phyloP scores from a whole-genome alignment of 2,113 vertebrate species.

The Platysteira castanea region DNA sequence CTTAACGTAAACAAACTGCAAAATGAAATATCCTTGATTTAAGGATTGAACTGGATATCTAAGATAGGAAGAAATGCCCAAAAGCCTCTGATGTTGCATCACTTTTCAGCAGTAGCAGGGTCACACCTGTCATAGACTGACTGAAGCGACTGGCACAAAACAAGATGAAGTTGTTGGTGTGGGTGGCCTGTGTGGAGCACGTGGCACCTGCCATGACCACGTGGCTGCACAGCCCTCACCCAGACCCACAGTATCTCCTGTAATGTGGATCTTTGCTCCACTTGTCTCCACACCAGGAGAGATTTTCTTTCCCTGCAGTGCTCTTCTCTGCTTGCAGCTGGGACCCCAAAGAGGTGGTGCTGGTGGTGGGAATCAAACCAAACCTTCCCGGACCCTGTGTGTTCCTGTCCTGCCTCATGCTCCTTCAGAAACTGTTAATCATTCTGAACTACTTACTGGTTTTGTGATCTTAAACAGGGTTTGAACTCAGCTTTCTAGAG shows the following conservation, averaged over 20 bases:
- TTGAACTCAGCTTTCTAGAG: slow-evolving; percentile 56
- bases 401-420: neutral
- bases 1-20: neutral
- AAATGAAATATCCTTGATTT: neutral
- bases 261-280: neutral
- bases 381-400: fast-evolving
- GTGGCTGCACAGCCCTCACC: neutral
- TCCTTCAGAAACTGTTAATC: slow-evolving; percentile 33
- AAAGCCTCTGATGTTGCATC: neutral
- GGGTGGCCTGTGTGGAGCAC: neutral
- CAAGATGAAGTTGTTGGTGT: fast-evolving
- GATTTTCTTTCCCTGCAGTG: neutral
- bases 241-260: neutral
- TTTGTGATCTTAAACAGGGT: slow-evolving; percentile 50
- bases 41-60: neutral
- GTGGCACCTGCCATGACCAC: neutral
- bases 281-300: neutral
- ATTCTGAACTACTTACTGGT: slow-evolving; percentile 33
- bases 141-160: neutral
- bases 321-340: neutral
- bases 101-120: neutral
- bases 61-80: neutral
- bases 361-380: neutral
- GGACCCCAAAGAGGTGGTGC: neutral
- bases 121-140: neutral